phyloP scores from a whole-genome alignment of 2,113 vertebrate species.

The Aptenodytes patagonicus region DNA sequence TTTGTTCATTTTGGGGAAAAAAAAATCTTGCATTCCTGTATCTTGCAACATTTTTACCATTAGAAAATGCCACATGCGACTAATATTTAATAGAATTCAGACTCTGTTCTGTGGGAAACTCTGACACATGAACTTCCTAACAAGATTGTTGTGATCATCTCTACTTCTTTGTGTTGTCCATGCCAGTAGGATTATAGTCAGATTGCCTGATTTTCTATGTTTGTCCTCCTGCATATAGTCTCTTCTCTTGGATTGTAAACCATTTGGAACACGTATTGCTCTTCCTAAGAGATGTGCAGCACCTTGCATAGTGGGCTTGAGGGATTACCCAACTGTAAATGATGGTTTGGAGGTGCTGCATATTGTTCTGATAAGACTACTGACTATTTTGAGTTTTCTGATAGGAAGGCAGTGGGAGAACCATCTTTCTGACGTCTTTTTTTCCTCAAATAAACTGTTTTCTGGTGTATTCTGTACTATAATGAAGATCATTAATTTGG shows the following conservation, averaged over 20 bases:
- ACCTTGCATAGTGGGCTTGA: background rate
- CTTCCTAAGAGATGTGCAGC: background rate
- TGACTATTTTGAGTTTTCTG: background rate
- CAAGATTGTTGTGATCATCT: background rate
- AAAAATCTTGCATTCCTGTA: background rate
- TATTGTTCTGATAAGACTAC: background rate
- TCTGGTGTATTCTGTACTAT: background rate
- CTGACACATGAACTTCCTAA: background rate
- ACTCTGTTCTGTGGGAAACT: background rate
- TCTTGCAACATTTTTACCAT: background rate
- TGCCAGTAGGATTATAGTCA: background rate
- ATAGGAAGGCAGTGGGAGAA: background rate
- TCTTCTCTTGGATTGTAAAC: background rate
- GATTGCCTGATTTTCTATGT: background rate
- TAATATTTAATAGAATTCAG: background rate
- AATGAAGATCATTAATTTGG: background rate
- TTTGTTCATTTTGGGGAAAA: background rate
- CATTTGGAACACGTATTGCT: background rate
- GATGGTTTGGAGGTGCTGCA: background rate
- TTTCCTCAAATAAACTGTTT: background rate
- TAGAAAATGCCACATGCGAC: background rate
- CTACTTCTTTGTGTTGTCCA: background rate
- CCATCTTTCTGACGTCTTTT: background rate
- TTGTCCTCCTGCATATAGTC: background rate
- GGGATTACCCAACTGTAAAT: background rate